These are phyloP conservation scores for Daubentonia madagascariensis DNA, from an alignment of 2,113 vertebrate species.

Conservation along the genomic window DNA sequence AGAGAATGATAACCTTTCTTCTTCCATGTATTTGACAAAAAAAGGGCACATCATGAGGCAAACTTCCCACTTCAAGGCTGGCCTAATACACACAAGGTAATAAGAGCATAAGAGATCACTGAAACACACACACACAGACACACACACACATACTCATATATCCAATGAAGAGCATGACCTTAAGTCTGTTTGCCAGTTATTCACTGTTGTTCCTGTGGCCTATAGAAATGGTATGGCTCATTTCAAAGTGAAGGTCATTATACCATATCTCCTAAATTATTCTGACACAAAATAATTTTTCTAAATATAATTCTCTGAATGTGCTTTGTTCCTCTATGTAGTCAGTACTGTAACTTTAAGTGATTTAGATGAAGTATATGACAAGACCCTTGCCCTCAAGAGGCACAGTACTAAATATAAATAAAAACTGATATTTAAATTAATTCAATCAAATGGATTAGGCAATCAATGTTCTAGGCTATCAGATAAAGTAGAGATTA, in stretches of 20 bases:
- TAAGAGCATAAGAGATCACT: not conserved
- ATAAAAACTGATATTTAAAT: not conserved
- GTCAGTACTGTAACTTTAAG: not conserved
- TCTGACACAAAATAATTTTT: not conserved
- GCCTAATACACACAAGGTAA: not conserved
- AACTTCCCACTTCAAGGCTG: not conserved
- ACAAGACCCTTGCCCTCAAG: not conserved
- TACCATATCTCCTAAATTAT: not conserved
- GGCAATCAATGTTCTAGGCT: not conserved
- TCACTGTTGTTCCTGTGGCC: not conserved
- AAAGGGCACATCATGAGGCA: not conserved
- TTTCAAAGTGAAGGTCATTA: not conserved
- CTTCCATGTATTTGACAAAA: not conserved
- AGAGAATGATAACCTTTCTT: not conserved
- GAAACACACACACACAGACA: not conserved
- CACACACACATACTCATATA: not conserved
- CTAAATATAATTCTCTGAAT: not conserved
- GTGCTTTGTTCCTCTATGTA: not conserved
- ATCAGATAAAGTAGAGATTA: not conserved
- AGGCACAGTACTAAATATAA: not conserved
- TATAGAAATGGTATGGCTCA: not conserved
- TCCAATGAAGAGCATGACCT: not conserved
- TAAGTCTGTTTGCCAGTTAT: not conserved
- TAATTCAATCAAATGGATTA: slow-evolving; percentile 12
- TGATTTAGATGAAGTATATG: not conserved